phyloP scores from a whole-genome alignment of 1,140 invertebrate genomes.

The Bursaphelenchus mucronatus region DNA sequence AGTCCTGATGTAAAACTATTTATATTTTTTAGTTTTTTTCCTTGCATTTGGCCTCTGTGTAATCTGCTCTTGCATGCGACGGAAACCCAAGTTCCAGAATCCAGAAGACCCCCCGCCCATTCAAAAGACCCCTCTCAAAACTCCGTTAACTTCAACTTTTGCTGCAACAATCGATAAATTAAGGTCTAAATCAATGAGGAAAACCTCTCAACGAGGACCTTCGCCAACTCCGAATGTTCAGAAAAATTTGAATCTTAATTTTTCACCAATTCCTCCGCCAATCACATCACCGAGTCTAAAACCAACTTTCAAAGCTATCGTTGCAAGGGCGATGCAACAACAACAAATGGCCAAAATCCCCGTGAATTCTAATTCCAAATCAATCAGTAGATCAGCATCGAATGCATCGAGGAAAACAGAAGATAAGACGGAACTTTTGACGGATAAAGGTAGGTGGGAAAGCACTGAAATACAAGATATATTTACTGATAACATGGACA shows the following conservation, averaged over 20 bases:
- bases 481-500: too few species aligned
- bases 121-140: background rate
- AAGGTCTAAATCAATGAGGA: conserved; percentile 10
- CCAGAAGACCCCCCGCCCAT: conserved; percentile 8
- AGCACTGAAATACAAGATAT: background rate
- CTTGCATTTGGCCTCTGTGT: conserved; percentile 18
- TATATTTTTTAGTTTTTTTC: conserved; percentile 18
- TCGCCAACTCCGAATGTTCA: conserved; percentile 11
- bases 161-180: conserved; percentile 7
- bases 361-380: conserved; percentile 2
- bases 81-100: conserved; percentile 10
- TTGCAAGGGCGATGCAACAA: conserved; percentile 21
- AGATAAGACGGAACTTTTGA: background rate
- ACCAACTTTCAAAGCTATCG: conserved; percentile 19
- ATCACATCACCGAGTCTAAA: conserved; percentile 14
- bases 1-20: too few species aligned
- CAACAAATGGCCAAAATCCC: conserved; percentile 6
- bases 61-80: conserved; percentile 15
- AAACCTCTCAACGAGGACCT: background rate
- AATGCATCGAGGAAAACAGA: conserved; percentile 6
- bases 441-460: conserved; percentile 13
- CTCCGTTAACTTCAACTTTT: conserved; percentile 4
- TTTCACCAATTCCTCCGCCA: background rate
- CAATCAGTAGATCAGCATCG: background rate
- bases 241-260: too few species aligned